Base-by-base conservation (phyloP, 1,140 invertebrate species). In the Drosophila kanapiae region DNA sequence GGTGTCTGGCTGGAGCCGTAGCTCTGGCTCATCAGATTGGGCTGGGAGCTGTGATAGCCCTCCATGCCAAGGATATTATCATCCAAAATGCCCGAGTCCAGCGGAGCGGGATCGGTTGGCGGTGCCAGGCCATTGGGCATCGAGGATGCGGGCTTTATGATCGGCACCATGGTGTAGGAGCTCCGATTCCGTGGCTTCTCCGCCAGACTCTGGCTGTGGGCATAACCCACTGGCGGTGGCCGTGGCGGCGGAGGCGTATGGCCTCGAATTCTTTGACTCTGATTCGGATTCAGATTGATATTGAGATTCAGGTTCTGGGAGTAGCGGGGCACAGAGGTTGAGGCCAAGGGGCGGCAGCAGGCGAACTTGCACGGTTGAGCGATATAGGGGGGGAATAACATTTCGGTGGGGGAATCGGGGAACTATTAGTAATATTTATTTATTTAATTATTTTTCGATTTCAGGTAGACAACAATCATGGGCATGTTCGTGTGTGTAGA, bases 331-430 rank as follows among this genome's bases (percentile, higher is more conserved):
- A 92, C 83, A 27, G 91, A 92, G 62, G 72, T 75, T 49, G 91
- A 83, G 48, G 91, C 75, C 60, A 80, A 10, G 43, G 74, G 60
- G 53, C 61, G 91, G 35, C 91, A 92, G 68, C 91, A 92, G 57
- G 91, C 79, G 53, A 92, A 78, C 75, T 92, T 83, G 75, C 91
- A 92, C 27, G 91, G 91, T 29, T 85, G 91, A 64, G 91, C 91
- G 45, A 92, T 92, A 57, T 92, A 92, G 42, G 91, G 91, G 16
- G 91, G 91, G 80, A 92, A 92, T 65, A 92, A 71, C 91, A 92
- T 92, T 92, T 92, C 91, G 72, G 75, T 90, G 59, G 91, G 90
- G 76, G 91, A 91, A 59, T 92, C 91, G 76, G 91, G 90, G 60
- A 92, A 80, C 91, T 92, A 65, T 71, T 75, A 70, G 48, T 65